phyloP scores from a whole-genome alignment of 1,140 invertebrate species.

The Hylyphantes graminicola region DNA sequence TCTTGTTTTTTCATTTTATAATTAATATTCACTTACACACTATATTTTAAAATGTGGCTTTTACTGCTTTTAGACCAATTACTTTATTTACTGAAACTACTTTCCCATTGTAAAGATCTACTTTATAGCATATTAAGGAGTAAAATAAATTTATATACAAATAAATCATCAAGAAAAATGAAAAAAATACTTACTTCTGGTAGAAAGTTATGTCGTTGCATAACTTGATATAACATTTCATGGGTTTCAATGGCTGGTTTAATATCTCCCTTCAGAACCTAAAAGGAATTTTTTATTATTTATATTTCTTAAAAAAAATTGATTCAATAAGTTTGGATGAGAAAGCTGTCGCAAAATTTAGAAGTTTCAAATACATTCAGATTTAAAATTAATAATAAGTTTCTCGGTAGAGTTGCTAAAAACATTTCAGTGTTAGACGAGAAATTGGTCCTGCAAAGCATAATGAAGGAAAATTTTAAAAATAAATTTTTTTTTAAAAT shows the following conservation, averaged over 20 bases:
- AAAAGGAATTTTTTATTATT: conserved; percentile 15
- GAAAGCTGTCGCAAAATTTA: no score
- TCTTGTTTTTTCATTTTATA: no score
- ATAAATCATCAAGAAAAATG: not conserved
- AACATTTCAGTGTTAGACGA: no score
- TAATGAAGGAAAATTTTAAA: no score
- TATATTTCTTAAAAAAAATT: not conserved
- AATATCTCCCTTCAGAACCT: conserved; percentile 90
- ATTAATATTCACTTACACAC: not conserved
- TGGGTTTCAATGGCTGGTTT: conserved; percentile 97
- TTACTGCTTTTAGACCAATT: not conserved
- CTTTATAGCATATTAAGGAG: no score
- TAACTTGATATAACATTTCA: conserved; percentile 94
- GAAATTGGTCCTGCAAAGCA: no score
- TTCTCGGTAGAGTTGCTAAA: no score
- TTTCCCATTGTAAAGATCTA: not conserved
- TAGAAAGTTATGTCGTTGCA: conserved; percentile 95
- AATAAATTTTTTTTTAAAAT: no score
- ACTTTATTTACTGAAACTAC: not conserved
- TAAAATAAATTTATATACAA: not conserved
- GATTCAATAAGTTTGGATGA: no score
- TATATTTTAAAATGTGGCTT: not conserved
- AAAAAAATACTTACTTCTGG: conserved; percentile 75
- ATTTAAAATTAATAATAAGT: no score
- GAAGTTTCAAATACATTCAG: no score